Base-by-base conservation (phyloP, 1,140 invertebrate species). In the Anagrus nilaparvatae region DNA sequence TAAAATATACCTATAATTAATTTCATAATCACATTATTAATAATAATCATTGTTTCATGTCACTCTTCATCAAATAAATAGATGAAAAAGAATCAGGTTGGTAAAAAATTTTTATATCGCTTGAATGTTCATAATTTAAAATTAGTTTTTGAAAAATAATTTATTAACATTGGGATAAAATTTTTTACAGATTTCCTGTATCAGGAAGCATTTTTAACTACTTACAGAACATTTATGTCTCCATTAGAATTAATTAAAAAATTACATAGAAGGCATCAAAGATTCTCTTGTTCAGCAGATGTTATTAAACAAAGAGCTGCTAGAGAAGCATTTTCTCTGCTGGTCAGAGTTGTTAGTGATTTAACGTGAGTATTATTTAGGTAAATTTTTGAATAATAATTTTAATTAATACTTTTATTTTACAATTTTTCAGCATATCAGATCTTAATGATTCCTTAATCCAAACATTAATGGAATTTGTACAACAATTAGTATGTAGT, bases 161-260 rank as follows among this genome's bases (percentile, higher is more conserved):
- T 21, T 43, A 35, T 40, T 46, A 19, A 46, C 40, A 33, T 28
- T 35, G 40, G 36, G 30, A 39, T 46, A 7, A 34, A 50, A 52
- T 51, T 61, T 54, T 47, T 61, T 67, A 28, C 71, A 89, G 89
- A 91, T 69, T 89, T 90, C 63, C 75, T 87, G 59, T 97, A 93
- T 70, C 89, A 94, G 74, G 92, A 97, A 73, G 92, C 93, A 25
- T 98, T 97, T 67, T 75, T 97, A 48, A 91, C 90, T 17, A 97
- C 93, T 28, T 98, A 97, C 66, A 76, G 94, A 51, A 97, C 92
- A 42, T 96, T 97, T 69, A 81, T 97, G 54, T 72, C 83, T 32
- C 88, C 93, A n/a, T 64, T 81, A 40, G 84, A 87, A 46, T 71
- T 97, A 43, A 82, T 97, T 47, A 77, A 81, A 55, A 93, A 94